Conservation (phyloP, 2,113 vertebrate genomes). For the Rhinogobius similis region DNA sequence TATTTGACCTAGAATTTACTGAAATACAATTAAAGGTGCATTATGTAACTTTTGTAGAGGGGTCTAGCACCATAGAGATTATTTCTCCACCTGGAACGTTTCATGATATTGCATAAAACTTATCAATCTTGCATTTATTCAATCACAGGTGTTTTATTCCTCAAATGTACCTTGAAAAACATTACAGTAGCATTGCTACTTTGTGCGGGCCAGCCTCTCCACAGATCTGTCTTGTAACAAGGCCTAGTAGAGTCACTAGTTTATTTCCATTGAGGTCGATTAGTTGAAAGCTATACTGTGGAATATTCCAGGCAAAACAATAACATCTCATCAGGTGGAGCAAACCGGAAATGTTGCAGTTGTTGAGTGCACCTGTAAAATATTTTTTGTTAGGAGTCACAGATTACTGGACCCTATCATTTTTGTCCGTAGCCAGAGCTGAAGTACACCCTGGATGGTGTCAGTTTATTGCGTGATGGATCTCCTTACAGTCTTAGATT, state of each 20-base stretch:
- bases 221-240: not conserved
- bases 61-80: not conserved
- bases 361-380: not conserved
- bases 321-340: not conserved
- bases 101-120: not conserved
- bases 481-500: not conserved
- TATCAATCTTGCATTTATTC: not conserved
- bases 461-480: not conserved
- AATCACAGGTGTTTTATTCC: not conserved
- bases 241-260: not conserved
- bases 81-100: not conserved
- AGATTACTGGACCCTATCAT: not conserved
- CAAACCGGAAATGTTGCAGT: not conserved
- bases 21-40: not conserved
- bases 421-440: not conserved
- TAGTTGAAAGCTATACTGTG: not conserved
- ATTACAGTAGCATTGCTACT: not conserved
- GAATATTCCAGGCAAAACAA: not conserved
- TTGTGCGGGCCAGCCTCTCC: not conserved
- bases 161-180: not conserved
- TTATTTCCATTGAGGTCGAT: not conserved
- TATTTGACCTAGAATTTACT: not conserved
- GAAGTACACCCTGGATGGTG: not conserved
- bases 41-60: not conserved
- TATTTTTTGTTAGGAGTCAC: not conserved